Conservation (phyloP, 2,888 invertebrate species). For the Pollenia labialis region DNA sequence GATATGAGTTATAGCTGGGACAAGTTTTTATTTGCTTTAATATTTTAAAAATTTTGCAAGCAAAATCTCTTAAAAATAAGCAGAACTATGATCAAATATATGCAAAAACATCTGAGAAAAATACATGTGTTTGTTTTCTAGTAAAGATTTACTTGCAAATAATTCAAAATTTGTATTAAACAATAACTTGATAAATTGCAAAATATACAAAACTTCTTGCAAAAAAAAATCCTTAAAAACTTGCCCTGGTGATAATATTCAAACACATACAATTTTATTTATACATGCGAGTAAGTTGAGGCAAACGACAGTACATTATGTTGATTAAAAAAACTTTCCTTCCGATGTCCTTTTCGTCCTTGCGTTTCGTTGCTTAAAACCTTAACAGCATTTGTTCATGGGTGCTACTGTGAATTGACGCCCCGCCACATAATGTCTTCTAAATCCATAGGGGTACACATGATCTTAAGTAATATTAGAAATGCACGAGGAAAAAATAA, state of each 20-base stretch:
- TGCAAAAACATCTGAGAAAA: too few species aligned
- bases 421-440: constrained; percentile 66
- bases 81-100: too few species aligned
- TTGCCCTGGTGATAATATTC: constrained; percentile 2
- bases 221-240: too few species aligned
- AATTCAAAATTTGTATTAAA: too few species aligned
- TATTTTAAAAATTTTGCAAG: too few species aligned
- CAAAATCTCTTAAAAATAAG: too few species aligned
- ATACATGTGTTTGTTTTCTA: too few species aligned
- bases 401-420: constrained; percentile 67
- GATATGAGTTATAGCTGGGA: constrained; percentile 63
- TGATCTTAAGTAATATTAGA: constrained; percentile 74
- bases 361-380: constrained; percentile 42
- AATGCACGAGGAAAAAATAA: constrained; percentile 59
- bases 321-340: constrained; percentile 79
- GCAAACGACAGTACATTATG: constrained; percentile 77
- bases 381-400: constrained; percentile 50
- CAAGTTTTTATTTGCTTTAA: too few species aligned
- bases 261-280: constrained; percentile 1
- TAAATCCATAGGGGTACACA: constrained; percentile 75
- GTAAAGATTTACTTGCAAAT: too few species aligned
- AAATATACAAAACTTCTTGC: too few species aligned
- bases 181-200: too few species aligned
- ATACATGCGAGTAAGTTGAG: constrained; percentile 9
- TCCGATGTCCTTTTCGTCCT: constrained; percentile 51